Evolutionary conservation across 1,140 invertebrate genomes (phyloP), one percentile per base, ranked within the genome.

Genomic region (Coptotermes formosanus): DNA sequence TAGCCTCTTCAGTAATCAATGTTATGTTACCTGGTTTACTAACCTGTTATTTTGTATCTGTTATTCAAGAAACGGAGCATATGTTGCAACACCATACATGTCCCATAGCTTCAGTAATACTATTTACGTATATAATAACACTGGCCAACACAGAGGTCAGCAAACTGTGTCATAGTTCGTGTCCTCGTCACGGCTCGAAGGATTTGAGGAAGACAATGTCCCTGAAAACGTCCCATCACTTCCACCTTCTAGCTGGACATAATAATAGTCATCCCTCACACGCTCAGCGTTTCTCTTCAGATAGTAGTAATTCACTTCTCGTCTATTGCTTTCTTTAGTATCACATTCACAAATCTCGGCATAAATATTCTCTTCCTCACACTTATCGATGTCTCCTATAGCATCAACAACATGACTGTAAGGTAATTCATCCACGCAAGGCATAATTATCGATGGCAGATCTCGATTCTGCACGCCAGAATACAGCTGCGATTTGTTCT

Each of bases 331-430:
- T 44, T 83, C 52, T 23, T 83, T 83, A 38, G n/a, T 83, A 52
- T 48, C 83, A 52, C 44, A n/a, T 25, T 87, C 86, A 82, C 86
- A 87, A 38, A 87, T 87, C 81, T 87, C 86, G 12, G 86, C 83
- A 55, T 87, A 87, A 38, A 87, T 87, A 59, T 87, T 87, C 83
- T 87, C 86, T 14, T 87, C 86, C 32, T n/a, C 55, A 14, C 83
- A 32, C 30, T 84, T 45, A 21, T 32, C 44, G 14, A 45, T 30
- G 48, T 45, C 83, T 8, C 30, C 38, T 43, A 86, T 43, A n/a
- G 83, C 86, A 82, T 87, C 86, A 32, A 44, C 64, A 19, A 87
- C 86, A 14, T 69, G 48, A 32, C 83, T 69, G 30, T 87, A 87
- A 2, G 86, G 83, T 9, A 81, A 21, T 9, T 87, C 86, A 14